Evolutionary conservation across 2,113 vertebrate species (phyloP).

Genomic region (Onychostoma macrolepis): DNA sequence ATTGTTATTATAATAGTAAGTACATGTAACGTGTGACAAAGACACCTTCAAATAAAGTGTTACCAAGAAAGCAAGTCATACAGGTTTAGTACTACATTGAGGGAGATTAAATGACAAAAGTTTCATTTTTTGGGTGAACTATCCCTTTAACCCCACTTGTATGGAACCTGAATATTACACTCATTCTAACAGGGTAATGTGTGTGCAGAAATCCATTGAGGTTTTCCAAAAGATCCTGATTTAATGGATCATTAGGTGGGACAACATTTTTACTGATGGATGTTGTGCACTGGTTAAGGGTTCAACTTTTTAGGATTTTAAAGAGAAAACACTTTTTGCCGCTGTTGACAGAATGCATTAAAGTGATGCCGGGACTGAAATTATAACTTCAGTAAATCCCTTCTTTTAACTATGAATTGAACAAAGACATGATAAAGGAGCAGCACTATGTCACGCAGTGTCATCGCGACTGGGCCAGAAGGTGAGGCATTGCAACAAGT

Average conservation of each 20-base stretch:
- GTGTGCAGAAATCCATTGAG: background rate
- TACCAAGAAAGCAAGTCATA: background rate
- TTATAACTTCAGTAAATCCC: conserved; percentile 36
- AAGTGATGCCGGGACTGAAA: conserved; percentile 13
- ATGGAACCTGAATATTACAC: conserved; percentile 1
- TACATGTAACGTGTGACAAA: too few relatives aligned
- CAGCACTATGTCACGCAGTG: conserved; percentile 11
- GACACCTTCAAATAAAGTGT: too few relatives aligned
- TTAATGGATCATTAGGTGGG: conserved; percentile 13
- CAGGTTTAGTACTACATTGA: background rate
- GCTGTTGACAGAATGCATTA: background rate
- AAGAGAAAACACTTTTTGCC: background rate
- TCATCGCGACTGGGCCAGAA: conserved; percentile 18
- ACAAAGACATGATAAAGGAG: conserved; percentile 32
- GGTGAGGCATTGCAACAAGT: conserved; percentile 18
- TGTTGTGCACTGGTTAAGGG: background rate
- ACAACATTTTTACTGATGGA: background rate
- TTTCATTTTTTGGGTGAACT: background rate
- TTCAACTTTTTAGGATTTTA: conserved; percentile 1
- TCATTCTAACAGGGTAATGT: conserved; percentile 1
- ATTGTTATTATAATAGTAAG: too few relatives aligned
- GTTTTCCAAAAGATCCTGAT: background rate
- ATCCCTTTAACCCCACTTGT: background rate
- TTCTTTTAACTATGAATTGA: conserved; percentile 30
- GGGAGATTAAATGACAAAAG: background rate